These are phyloP conservation scores for Muraenolepis orangiensis DNA, from an alignment of 2,797 vertebrate genomes.

Conservation along the genomic window DNA sequence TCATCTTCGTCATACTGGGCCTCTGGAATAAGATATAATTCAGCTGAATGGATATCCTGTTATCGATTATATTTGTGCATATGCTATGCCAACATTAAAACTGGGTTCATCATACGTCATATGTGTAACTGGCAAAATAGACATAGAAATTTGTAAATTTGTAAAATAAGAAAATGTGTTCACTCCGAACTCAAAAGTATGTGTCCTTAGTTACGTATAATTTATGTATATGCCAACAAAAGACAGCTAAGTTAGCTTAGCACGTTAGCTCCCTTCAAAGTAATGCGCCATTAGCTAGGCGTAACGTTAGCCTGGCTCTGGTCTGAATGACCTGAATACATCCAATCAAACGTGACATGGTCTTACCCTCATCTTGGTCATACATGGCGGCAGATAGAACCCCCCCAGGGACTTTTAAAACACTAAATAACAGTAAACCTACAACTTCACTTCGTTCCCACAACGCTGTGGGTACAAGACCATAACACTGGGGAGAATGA, in stretches of 20 bases:
- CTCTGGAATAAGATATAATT: constrained; percentile 69
- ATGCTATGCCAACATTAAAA: too few relatives aligned
- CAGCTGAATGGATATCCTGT: neutral
- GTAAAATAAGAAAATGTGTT: too few relatives aligned
- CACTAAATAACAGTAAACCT: neutral
- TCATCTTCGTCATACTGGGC: constrained; percentile 97
- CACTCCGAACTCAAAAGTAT: too few relatives aligned
- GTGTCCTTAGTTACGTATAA: too few relatives aligned
- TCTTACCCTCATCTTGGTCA: constrained; percentile 77
- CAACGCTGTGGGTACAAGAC: neutral
- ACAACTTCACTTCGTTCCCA: neutral
- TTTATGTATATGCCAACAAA: neutral
- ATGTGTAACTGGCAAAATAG: neutral
- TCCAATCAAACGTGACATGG: too few relatives aligned
- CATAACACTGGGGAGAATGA: neutral
- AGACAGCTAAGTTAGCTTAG: neutral
- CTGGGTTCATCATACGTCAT: too few relatives aligned
- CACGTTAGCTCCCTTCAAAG: neutral
- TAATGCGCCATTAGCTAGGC: neutral
- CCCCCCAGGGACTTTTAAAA: neutral
- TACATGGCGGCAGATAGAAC: constrained; percentile 62
- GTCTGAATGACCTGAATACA: too few relatives aligned
- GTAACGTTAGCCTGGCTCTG: neutral
- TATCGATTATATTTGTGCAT: neutral
- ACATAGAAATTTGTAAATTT: too few relatives aligned